Evolutionary conservation across 2,113 vertebrate genomes (phyloP), one percentile per base, ranked within the genome.

Genomic region (Anhinga anhinga): DNA sequence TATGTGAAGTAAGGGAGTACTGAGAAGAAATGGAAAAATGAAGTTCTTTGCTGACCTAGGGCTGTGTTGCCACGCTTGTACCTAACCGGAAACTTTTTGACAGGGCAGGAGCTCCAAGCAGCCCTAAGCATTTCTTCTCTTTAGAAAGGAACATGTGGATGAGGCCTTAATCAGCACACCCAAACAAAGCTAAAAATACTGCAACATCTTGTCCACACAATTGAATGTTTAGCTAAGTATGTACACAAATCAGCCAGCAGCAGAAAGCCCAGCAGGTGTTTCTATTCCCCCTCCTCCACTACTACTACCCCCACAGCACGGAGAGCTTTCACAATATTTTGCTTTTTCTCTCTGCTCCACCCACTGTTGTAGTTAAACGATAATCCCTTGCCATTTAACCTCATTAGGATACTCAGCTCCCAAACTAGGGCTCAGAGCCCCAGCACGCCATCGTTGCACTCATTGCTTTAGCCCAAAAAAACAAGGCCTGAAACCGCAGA

Each of bases 201-300:
- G 63, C 38, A 45, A 5, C 47, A 12, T 26, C 65, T 84, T 32
- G 9, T 70, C 40, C 29, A 36, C 42, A 11, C 7, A 4, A 49
- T 2, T 50, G 30, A 53, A 58, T 59, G 42, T 55, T 93, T 71
- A 87, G 59, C 45, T 9, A 36, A 62, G 40, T 32, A 11, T 8
- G 40, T 62, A 86, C 69, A 74, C 17, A 81, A 61, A 71, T 12
- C 69, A 89, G 44, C 5, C 79, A 47, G 18, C 36, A 73, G 73
- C 81, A 93, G 65, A 53, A 84, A 79, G 78, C 65, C 81, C 55
- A 86, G 63, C 45, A 52, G 19, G 53, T 86, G 62, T 77, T 95
- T 83, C 38, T 79, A 58, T 63, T 89, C 23, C 26, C 14, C 18
- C 23, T 83, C 58, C 38, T 93, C 59, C 73, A n/a, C 56, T 49